Percentiles rank a stretch among this genome's conserved stretches.
These are phyloP conservation scores for Hybos culiciformis DNA, from an alignment of 2,888 invertebrate species.

Conservation along the genomic window DNA sequence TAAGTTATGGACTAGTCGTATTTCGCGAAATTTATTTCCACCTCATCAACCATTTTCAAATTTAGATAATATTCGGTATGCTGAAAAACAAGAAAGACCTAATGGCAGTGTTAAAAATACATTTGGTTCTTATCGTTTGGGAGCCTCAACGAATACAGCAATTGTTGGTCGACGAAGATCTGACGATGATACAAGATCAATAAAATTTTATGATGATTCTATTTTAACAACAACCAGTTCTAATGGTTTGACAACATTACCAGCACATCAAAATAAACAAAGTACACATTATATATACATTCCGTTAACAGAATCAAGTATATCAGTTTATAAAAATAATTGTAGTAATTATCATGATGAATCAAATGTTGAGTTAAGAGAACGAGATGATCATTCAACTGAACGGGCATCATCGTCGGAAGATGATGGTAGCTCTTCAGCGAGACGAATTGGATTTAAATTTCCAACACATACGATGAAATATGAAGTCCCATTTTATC, in stretches of 20 bases:
- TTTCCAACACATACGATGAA: slow-evolving; percentile 32
- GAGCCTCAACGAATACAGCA: slow-evolving; percentile 9
- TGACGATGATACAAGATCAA: slow-evolving; percentile 7
- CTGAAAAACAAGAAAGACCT: slow-evolving; percentile 25
- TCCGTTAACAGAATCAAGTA: slow-evolving; percentile 17
- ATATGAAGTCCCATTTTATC: slow-evolving; percentile 31
- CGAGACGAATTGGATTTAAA: slow-evolving; percentile 33
- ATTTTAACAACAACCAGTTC: slow-evolving; percentile 1
- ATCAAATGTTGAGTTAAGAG: slow-evolving; percentile 18
- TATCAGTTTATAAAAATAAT: slow-evolving; percentile 19
- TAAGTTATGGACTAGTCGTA: slow-evolving; percentile 13
- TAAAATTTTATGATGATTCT: slow-evolving; percentile 3
- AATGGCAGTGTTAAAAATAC: slow-evolving; percentile 29
- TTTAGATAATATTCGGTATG: slow-evolving; percentile 29
- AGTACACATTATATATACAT: slow-evolving; percentile 30
- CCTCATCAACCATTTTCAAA: slow-evolving; percentile 32
- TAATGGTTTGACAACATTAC: slow-evolving; percentile 9
- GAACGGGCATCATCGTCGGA: neutral
- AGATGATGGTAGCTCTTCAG: slow-evolving; percentile 24
- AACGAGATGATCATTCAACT: slow-evolving; percentile 12
- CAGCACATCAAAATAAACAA: slow-evolving; percentile 6
- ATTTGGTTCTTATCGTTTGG: slow-evolving; percentile 30
- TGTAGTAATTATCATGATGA: slow-evolving; percentile 19
- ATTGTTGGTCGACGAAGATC: too few species aligned
- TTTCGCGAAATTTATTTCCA: slow-evolving; percentile 32